Base-by-base conservation (phyloP, 2,888 invertebrate genomes). In the Plebejus anna region DNA sequence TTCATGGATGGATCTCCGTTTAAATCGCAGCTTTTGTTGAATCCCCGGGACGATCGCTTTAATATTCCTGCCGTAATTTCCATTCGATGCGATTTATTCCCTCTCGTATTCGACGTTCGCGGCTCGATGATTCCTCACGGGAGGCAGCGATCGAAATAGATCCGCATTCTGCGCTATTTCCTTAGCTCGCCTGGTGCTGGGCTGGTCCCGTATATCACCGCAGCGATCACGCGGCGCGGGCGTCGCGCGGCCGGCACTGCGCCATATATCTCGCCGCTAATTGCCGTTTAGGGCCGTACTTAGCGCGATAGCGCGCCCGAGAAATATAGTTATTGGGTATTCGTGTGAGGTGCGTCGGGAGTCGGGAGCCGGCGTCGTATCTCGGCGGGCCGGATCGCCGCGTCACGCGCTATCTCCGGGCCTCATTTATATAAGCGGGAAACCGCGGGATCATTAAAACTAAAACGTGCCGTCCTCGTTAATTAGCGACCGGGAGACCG, bases 391-490 rank as follows among this genome's bases (percentile, higher is more conserved):
- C 82, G 76, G 76, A 78, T 78, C 78, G 77, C 75, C 76, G 78
- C 81, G 82, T 81, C 82, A 82, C 81, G 82, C 80, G 78, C 77
- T 79, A 79, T 78, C 79, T 11, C 28, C 28, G 61, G 59, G 32
- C 82, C 86, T 87, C 87, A 85, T 88, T 85, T 83, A 85, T 85
- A 85, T 85, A 84, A 81, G 79, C 55, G 76, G 76, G 78, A 78
- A 79, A 57, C 73, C 70, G 75, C 47, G 47, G 75, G 59, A 36
- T 38, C 76, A 59, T 76, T 76, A 76, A 72, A 71, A 72, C 57
- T 59, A 42, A 72, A 76, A 76, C 76, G 76, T 76, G 76, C 59
- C 55, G 70, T 72, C 71, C 42, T 28, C 72, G 71, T 76, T 76
- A 76, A 76, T 76, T 76, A 76, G 71, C 75, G 51, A 66, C 70